These are phyloP conservation scores for Phortica okadai DNA, from an alignment of 2,888 invertebrate genomes.

Conservation along the genomic window DNA sequence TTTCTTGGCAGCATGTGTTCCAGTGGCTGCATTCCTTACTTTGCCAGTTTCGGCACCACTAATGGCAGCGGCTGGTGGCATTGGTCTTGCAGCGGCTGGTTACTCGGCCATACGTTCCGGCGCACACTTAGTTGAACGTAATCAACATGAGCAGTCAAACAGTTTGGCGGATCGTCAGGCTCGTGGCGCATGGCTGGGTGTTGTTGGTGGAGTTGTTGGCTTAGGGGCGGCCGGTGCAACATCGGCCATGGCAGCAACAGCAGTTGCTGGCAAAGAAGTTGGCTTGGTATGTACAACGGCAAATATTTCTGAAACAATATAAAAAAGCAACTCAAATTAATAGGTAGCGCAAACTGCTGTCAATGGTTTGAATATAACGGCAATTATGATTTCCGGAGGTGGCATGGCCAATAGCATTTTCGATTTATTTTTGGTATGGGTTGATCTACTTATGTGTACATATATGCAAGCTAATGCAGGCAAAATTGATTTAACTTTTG, in stretches of 20 bases:
- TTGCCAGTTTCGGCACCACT: slow-evolving; percentile 63
- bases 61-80: slow-evolving; percentile 52
- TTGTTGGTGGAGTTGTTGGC: slow-evolving; percentile 60
- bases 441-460: background rate
- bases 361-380: slow-evolving; percentile 72
- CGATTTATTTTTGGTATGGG: slow-evolving; percentile 67
- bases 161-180: slow-evolving; percentile 62
- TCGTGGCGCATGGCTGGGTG: slow-evolving; percentile 66
- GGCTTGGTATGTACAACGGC: slow-evolving; percentile 57
- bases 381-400: slow-evolving; percentile 68
- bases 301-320: background rate
- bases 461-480: background rate
- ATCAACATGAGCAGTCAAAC: slow-evolving; percentile 70
- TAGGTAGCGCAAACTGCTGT: slow-evolving; percentile 63
- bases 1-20: slow-evolving; percentile 56
- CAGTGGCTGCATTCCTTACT: slow-evolving; percentile 52
- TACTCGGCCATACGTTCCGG: slow-evolving; percentile 65
- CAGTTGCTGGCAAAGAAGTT: slow-evolving; percentile 63
- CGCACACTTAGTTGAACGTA: slow-evolving; percentile 61
- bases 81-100: slow-evolving; percentile 58
- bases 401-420: slow-evolving; percentile 66
- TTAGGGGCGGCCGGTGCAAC: slow-evolving; percentile 68
- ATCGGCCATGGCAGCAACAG: slow-evolving; percentile 56
- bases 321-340: background rate
- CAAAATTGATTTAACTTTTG: slow-evolving; percentile 11